These are phyloP conservation scores for Alviniconcha marisindica DNA, from an alignment of 1,140 invertebrate genomes.

Conservation along the genomic window DNA sequence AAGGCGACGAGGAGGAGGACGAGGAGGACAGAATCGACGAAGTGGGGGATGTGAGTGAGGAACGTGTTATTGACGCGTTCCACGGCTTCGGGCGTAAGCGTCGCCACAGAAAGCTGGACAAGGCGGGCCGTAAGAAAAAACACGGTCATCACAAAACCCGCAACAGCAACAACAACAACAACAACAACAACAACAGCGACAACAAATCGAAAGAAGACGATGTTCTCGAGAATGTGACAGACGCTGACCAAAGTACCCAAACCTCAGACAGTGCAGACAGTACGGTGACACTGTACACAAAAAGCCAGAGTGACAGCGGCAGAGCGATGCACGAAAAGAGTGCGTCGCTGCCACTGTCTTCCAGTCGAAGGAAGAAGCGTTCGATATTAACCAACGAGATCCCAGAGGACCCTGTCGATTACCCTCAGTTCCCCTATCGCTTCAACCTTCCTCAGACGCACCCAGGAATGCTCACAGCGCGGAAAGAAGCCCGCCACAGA, in stretches of 20 bases:
- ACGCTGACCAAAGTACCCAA: background rate
- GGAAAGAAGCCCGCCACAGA: slow-evolving; percentile 59
- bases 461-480: slow-evolving; percentile 65
- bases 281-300: background rate
- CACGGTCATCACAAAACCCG: background rate
- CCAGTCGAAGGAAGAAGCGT: slow-evolving; percentile 38
- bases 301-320: background rate
- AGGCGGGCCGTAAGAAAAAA: background rate
- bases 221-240: background rate
- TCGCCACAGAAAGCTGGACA: background rate
- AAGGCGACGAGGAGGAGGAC: background rate
- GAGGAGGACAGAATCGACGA: background rate
- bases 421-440: slow-evolving; percentile 50
- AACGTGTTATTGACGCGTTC: background rate
- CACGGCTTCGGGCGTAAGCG: slow-evolving; percentile 4
- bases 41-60: background rate
- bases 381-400: slow-evolving; percentile 75
- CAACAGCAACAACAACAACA: background rate
- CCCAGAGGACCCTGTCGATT: slow-evolving; percentile 68
- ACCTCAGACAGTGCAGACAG: background rate
- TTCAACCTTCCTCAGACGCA: slow-evolving; percentile 63
- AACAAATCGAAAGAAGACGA: background rate
- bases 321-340: background rate
- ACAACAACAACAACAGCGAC: background rate
- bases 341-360: background rate